Evolutionary conservation across 2,888 invertebrate species (phyloP).

Genomic region (Habrosyne pyritoides): DNA sequence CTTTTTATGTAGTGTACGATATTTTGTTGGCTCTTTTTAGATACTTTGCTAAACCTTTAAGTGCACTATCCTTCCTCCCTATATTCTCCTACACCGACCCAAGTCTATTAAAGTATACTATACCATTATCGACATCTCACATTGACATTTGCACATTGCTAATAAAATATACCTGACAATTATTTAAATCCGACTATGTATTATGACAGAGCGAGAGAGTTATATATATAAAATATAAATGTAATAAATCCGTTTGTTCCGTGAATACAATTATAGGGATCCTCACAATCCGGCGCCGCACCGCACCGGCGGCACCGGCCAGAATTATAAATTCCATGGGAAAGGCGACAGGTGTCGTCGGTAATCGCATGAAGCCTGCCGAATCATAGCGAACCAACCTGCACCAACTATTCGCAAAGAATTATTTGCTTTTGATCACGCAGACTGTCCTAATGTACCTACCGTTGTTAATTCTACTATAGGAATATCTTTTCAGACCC

Average conservation of each 20-base stretch:
- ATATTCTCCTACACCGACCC: too few species aligned
- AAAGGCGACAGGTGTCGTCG: conserved; percentile 75
- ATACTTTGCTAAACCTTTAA: too few species aligned
- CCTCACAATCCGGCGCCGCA: conserved; percentile 57
- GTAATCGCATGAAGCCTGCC: conserved; percentile 73
- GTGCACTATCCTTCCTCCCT: too few species aligned
- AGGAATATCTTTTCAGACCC: too few species aligned
- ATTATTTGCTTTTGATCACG: conserved; percentile 20
- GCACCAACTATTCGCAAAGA: conserved; percentile 52
- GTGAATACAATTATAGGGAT: conserved; percentile 77
- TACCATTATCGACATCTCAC: too few species aligned
- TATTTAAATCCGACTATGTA: neutral
- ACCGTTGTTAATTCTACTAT: neutral
- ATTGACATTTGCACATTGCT: neutral
- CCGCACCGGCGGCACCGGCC: conserved; percentile 36
- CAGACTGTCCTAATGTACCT: conserved; percentile 13
- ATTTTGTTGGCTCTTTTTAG: too few species aligned
- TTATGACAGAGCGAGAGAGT: neutral
- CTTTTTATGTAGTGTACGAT: too few species aligned
- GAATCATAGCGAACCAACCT: conserved; percentile 61
- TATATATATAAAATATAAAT: conserved; percentile 34
- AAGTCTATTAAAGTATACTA: too few species aligned
- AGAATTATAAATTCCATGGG: conserved; percentile 79
- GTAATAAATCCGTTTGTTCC: conserved; percentile 70
- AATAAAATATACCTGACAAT: neutral